Conservation (phyloP, 2,888 invertebrate genomes). For the Parnassius mnemosyne region DNA sequence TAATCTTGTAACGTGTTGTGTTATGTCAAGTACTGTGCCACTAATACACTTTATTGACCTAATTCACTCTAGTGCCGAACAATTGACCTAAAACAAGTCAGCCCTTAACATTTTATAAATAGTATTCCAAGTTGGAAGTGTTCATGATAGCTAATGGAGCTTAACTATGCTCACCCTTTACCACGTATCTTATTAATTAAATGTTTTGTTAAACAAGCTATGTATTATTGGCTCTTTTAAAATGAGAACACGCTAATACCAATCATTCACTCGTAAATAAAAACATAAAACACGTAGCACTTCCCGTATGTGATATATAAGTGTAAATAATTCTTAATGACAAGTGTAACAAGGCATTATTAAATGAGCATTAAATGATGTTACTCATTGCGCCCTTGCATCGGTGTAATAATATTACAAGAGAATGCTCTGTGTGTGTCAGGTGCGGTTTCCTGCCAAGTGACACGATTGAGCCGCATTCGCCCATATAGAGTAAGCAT, state of each 20-base stretch:
- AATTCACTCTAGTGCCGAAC: conserved; percentile 14
- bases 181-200: too few species aligned
- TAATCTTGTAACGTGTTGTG: conserved; percentile 20
- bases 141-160: too few species aligned
- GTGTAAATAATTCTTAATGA: conserved; percentile 6
- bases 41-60: conserved; percentile 20
- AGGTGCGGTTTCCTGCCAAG: conserved; percentile 78
- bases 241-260: too few species aligned
- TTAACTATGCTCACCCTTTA: too few species aligned
- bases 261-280: too few species aligned
- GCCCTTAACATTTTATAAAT: conserved; percentile 1
- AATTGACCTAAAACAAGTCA: conserved; percentile 17
- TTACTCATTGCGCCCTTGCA: neutral
- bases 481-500: conserved; percentile 78
- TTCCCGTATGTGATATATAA: neutral
- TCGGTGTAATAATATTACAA: conserved; percentile 25
- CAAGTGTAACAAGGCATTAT: conserved; percentile 10
- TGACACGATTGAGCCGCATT: conserved; percentile 76
- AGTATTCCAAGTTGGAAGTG: neutral
- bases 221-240: too few species aligned
- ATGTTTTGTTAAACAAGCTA: too few species aligned
- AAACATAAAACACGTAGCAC: neutral
- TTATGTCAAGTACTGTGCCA: conserved; percentile 17
- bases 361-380: conserved; percentile 4
- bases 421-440: conserved; percentile 62